These are phyloP conservation scores for Tortricodes alternella DNA, from an alignment of 2,888 invertebrate species.

Conservation along the genomic window DNA sequence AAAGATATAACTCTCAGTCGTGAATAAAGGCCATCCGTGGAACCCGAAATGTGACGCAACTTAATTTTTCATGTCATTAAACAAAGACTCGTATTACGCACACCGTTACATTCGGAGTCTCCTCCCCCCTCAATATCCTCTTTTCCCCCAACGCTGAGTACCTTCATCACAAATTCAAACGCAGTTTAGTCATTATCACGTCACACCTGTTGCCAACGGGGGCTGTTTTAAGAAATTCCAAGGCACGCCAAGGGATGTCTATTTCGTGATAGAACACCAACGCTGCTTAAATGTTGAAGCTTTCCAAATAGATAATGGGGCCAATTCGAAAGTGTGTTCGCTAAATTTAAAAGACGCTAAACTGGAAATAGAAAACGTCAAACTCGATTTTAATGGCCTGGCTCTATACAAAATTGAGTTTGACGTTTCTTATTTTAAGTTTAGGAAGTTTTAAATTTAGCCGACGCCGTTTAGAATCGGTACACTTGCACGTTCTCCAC, in stretches of 20 bases:
- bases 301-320: too few relatives aligned
- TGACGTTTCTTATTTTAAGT: too few relatives aligned
- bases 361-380: too few relatives aligned
- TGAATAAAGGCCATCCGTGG: background rate
- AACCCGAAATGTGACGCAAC: slow-evolving; percentile 17
- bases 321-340: too few relatives aligned
- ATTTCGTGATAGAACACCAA: slow-evolving; percentile 24
- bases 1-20: slow-evolving; percentile 11
- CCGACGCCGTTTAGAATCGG: too few relatives aligned
- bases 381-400: too few relatives aligned
- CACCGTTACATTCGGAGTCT: slow-evolving; percentile 27
- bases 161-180: slow-evolving; percentile 75
- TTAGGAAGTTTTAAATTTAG: too few relatives aligned
- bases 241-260: slow-evolving; percentile 24
- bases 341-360: too few relatives aligned
- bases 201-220: slow-evolving; percentile 70
- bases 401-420: too few relatives aligned
- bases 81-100: slow-evolving; percentile 33
- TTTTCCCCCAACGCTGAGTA: slow-evolving; percentile 51
- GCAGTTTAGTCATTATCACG: slow-evolving; percentile 77
- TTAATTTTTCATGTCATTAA: slow-evolving; percentile 33
- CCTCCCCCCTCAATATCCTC: slow-evolving; percentile 36
- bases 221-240: slow-evolving; percentile 41
- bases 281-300: too few relatives aligned
- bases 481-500: too few relatives aligned